Percentiles rank a stretch among this genome's conserved stretches.
phyloP scores from a whole-genome alignment of 1,140 invertebrate species.

The Augochlora pura region DNA sequence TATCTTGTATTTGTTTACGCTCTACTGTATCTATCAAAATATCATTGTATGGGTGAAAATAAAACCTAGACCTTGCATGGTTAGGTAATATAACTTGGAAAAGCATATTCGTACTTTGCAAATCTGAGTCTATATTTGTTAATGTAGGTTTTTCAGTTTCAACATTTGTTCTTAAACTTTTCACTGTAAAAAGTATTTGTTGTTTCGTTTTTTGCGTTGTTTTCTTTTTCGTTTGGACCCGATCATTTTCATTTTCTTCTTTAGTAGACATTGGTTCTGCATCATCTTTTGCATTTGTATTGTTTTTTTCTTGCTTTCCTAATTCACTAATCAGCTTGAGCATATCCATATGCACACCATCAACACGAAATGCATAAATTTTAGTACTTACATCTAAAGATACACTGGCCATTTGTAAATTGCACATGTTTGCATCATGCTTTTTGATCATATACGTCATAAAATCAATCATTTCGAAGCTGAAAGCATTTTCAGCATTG shows the following conservation, averaged over 20 bases:
- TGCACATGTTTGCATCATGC: conserved; percentile 84
- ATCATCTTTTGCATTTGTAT: conserved; percentile 68
- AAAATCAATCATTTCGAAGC: conserved; percentile 90
- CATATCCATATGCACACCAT: conserved; percentile 88
- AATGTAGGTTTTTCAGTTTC: conserved; percentile 70
- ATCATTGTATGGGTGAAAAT: conserved; percentile 64
- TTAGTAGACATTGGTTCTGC: conserved; percentile 57
- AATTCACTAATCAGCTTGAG: conserved; percentile 88
- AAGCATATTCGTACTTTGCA: conserved; percentile 72
- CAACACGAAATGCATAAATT: conserved; percentile 91
- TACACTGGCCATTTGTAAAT: conserved; percentile 88
- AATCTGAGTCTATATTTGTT: conserved; percentile 67
- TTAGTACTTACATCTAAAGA: conserved; percentile 91
- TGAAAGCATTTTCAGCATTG: conserved; percentile 91
- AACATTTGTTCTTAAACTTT: conserved; percentile 75
- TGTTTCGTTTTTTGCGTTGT: conserved; percentile 63
- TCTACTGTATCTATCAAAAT: conserved; percentile 56
- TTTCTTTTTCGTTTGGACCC: conserved; percentile 65
- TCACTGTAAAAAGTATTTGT: conserved; percentile 72
- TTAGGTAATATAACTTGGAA: conserved; percentile 69
- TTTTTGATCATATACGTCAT: conserved; percentile 87
- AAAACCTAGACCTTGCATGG: conserved; percentile 62
- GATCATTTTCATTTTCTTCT: conserved; percentile 36
- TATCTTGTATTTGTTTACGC: neutral
- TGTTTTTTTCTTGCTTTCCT: conserved; percentile 79